Base-by-base conservation (phyloP, 2,113 vertebrate genomes). In the Ictalurus furcatus region DNA sequence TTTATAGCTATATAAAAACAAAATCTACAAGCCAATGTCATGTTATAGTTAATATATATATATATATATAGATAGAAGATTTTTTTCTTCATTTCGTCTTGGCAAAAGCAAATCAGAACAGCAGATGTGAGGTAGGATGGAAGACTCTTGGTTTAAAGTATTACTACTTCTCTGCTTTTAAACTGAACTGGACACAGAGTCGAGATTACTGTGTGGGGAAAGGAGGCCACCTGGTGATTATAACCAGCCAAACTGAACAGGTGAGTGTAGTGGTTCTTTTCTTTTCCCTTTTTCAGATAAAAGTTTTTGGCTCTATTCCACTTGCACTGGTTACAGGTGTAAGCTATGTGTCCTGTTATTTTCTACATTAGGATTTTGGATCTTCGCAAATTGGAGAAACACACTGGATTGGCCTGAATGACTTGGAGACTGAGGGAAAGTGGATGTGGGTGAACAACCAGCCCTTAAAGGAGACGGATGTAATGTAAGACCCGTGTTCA, bases 361-460 rank as follows among this genome's bases (percentile, higher is more conserved):
- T 63, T 23, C 6, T 48, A 19, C 23, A 61, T 87, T 44, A 92
- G 88, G 19, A 69, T 40, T 90, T 90, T 74, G 13, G 90, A 19
- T 23, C 58, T 14, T 80, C 79, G 63, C 28, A 52, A 14, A 40
- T 74, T 54, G 2, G 13, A 73, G 80, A 37, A 28, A 88, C 69
- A 6, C 67, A 88, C 84, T 92, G 91, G 90, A 92, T 92, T 48
- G 91, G 91, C 19, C 25, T 91, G 28, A 90, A 84, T 90, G 91
- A 92, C 76, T 34, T 88, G 86, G 84, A 91, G 12, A 88, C 84
- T 9, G 91, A 91, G 23, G 90, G 84, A 19, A 52, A 73, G 28
- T 91, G 88, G 90, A 44, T 86, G 74, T 92, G 91, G 91, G 90
- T 92, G 56, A 89, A 92, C 23, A 73, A 81, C 54, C 79, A 84